phyloP scores from a whole-genome alignment of 2,888 invertebrate species.

The Macroteleia sp. region DNA sequence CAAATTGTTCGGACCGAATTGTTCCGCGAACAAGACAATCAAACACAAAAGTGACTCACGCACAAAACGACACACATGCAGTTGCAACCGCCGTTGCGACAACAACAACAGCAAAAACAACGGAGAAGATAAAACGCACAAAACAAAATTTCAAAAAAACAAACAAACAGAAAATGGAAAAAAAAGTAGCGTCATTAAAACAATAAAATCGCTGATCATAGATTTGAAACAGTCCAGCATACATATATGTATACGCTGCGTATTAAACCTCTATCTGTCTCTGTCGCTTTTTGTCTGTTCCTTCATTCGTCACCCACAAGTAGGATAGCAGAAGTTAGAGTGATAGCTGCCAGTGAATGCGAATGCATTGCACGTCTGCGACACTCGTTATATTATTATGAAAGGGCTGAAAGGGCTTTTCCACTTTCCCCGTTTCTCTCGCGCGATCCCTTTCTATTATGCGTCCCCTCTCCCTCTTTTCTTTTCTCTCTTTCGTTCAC shows the following conservation, averaged over 20 bases:
- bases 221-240: conserved; percentile 33
- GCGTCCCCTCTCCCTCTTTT: background rate
- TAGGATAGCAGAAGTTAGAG: conserved; percentile 52
- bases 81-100: no score
- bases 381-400: conserved; percentile 63
- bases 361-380: conserved; percentile 67
- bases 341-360: conserved; percentile 76
- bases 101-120: background rate
- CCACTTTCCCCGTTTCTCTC: conserved; percentile 5
- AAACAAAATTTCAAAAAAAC: no score
- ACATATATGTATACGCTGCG: background rate
- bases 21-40: background rate
- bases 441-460: conserved; percentile 14
- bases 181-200: background rate
- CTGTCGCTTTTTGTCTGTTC: conserved; percentile 48
- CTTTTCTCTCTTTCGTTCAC: background rate
- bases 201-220: conserved; percentile 38
- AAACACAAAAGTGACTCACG: conserved; percentile 1
- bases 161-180: background rate
- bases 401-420: conserved; percentile 58
- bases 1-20: background rate
- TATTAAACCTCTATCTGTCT: conserved; percentile 34
- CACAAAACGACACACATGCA: no score
- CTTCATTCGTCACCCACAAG: conserved; percentile 43
- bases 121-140: background rate